These are phyloP conservation scores for Pachycephus smyrnensis DNA, from an alignment of 2,888 invertebrate genomes.

Conservation along the genomic window DNA sequence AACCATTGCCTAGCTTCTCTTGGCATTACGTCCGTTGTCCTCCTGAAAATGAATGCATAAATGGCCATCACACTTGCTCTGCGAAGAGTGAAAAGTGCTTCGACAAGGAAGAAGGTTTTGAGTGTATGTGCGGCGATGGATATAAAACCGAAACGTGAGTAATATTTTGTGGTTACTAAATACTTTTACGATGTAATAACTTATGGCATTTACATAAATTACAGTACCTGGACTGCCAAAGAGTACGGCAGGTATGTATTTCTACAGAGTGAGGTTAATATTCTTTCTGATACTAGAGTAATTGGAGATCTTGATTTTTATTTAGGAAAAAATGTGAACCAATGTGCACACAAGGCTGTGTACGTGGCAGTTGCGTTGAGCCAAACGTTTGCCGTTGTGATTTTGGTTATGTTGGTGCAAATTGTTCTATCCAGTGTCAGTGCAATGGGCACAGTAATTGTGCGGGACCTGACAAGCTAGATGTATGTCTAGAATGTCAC, in stretches of 20 bases:
- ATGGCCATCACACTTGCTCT: slow-evolving; percentile 92
- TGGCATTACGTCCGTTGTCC: slow-evolving; percentile 95
- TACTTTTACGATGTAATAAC: not conserved
- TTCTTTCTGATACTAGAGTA: not conserved
- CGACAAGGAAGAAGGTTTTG: slow-evolving; percentile 83
- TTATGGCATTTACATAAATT: slow-evolving; percentile 4
- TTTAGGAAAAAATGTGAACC: slow-evolving; percentile 74
- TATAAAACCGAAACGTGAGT: slow-evolving; percentile 74
- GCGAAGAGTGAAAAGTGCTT: slow-evolving; percentile 88
- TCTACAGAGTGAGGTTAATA: not conserved
- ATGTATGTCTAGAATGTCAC: slow-evolving; percentile 85
- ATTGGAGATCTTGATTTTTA: slow-evolving; percentile 8
- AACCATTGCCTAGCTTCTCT: slow-evolving; percentile 69
- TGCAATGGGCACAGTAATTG: slow-evolving; percentile 96
- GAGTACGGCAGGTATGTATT: slow-evolving; percentile 52
- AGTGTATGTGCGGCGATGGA: slow-evolving; percentile 85
- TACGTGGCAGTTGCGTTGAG: slow-evolving; percentile 85
- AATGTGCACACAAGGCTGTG: slow-evolving; percentile 87
- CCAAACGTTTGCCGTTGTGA: slow-evolving; percentile 90
- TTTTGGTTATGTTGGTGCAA: slow-evolving; percentile 94
- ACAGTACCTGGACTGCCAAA: slow-evolving; percentile 49
- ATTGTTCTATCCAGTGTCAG: slow-evolving; percentile 93
- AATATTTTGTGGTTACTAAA: not conserved
- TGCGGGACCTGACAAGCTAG: slow-evolving; percentile 85
- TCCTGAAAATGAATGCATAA: slow-evolving; percentile 92